phyloP scores from a whole-genome alignment of 1,140 invertebrate species.

The Pogonomyrmex barbatus region DNA sequence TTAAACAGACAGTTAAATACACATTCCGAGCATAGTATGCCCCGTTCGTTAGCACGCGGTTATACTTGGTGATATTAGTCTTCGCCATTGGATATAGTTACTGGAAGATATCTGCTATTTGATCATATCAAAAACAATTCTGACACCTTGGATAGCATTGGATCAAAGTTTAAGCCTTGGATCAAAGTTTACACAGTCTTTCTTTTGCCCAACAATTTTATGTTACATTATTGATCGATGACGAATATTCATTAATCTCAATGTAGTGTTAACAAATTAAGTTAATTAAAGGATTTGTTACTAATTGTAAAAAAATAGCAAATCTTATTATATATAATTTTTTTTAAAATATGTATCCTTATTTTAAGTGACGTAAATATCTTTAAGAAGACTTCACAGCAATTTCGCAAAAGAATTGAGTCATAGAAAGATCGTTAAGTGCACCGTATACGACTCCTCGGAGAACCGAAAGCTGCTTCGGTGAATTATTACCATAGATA shows the following conservation, averaged over 20 bases:
- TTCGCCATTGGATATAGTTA: constrained; percentile 4
- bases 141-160: not conserved
- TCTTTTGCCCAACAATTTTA: not conserved
- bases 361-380: not conserved
- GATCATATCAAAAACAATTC: not conserved
- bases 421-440: constrained; percentile 50
- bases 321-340: not conserved
- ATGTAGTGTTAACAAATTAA: not conserved
- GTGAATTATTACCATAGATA: constrained; percentile 60
- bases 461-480: constrained; percentile 35
- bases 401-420: not conserved
- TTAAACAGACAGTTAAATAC: constrained; percentile 81
- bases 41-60: constrained; percentile 53
- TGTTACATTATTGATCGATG: constrained; percentile 27
- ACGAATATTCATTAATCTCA: not conserved
- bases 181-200: not conserved
- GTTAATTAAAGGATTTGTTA: not conserved
- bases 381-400: not conserved
- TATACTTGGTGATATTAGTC: constrained; percentile 24
- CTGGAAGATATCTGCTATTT: constrained; percentile 18
- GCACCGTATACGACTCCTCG: constrained; percentile 14
- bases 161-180: not conserved
- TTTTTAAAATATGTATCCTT: not conserved
- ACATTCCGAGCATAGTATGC: constrained; percentile 80
- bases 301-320: not conserved